Evolutionary conservation across 2,113 vertebrate species (phyloP).

Genomic region (Solea senegalensis): DNA sequence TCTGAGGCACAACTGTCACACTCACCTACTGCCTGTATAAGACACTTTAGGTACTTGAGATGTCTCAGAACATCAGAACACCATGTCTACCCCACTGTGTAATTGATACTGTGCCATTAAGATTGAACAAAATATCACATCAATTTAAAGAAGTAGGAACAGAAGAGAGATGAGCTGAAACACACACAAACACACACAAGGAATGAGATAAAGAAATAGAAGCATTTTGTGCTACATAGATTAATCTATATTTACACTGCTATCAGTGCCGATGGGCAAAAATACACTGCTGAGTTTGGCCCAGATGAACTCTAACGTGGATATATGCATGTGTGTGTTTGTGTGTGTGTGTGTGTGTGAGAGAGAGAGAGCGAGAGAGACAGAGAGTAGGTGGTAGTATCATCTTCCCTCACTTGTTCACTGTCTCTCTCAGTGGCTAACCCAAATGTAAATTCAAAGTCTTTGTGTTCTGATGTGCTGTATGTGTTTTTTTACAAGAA

Average conservation of each 20-base stretch:
- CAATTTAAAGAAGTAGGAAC: background rate
- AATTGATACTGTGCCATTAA: too few relatives aligned
- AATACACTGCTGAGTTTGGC: conserved; percentile 51
- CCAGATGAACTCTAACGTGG: conserved; percentile 35
- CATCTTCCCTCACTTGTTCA: conserved; percentile 32
- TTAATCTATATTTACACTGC: conserved; percentile 50
- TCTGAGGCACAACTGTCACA: conserved; percentile 13
- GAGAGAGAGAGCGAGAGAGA: conserved; percentile 13
- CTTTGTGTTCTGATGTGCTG: background rate
- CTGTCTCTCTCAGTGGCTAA: too few relatives aligned
- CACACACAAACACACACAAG: background rate
- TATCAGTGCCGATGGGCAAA: conserved; percentile 47
- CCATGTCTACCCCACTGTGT: background rate
- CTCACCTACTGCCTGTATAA: conserved; percentile 25
- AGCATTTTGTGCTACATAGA: conserved; percentile 19
- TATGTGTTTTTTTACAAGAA: too few relatives aligned
- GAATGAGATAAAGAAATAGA: background rate
- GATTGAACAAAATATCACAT: too few relatives aligned
- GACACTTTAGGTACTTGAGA: too few relatives aligned
- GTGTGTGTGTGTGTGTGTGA: background rate
- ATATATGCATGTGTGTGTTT: conserved; percentile 36
- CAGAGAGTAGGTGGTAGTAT: conserved; percentile 58
- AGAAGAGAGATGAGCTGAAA: background rate
- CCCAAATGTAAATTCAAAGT: background rate
- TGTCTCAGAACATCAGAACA: background rate